A percentile compares a stretch with the other conserved stretches of the same genome.
These are phyloP conservation scores for Hylomyscus alleni DNA, from an alignment of 2,797 vertebrate genomes.

Conservation along the genomic window DNA sequence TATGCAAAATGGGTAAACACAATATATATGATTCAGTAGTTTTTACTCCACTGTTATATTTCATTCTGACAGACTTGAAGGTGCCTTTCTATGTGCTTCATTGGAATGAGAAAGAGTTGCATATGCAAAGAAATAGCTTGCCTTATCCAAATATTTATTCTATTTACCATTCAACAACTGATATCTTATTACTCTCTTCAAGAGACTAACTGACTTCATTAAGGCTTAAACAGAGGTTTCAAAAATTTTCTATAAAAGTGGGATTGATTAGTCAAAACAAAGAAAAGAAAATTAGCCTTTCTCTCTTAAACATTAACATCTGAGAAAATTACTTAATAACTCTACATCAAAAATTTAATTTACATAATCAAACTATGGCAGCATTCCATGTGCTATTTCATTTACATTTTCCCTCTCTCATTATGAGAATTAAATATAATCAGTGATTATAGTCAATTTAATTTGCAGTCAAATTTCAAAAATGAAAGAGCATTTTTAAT, in stretches of 20 bases:
- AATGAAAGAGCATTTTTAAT: slow-evolving; percentile 35
- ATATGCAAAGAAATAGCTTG: slow-evolving; percentile 23
- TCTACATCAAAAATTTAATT: slow-evolving; percentile 70
- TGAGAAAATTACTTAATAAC: slow-evolving; percentile 80
- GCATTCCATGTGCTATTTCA: slow-evolving; percentile 49
- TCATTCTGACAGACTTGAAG: background rate
- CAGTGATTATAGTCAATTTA: slow-evolving; percentile 45
- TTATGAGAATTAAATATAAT: slow-evolving; percentile 73
- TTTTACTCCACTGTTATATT: background rate
- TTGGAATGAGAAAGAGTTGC: background rate
- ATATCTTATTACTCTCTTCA: slow-evolving; percentile 65
- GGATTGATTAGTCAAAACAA: slow-evolving; percentile 68
- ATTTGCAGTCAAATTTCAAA: slow-evolving; percentile 59
- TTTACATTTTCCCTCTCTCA: slow-evolving; percentile 55
- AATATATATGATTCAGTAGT: background rate
- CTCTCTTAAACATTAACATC: slow-evolving; percentile 65
- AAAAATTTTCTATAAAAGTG: slow-evolving; percentile 66
- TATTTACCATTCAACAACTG: slow-evolving; percentile 69
- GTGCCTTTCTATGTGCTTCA: background rate
- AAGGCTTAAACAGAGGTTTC: slow-evolving; percentile 69
- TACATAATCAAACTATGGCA: slow-evolving; percentile 78
- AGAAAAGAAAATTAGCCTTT: slow-evolving; percentile 67
- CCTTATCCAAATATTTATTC: slow-evolving; percentile 60
- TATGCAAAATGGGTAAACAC: background rate
- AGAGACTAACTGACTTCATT: slow-evolving; percentile 74